Percentiles rank a stretch among this genome's conserved stretches.
These are phyloP conservation scores for Megaceryle alcyon DNA, from an alignment of 2,797 vertebrate genomes.

Conservation along the genomic window DNA sequence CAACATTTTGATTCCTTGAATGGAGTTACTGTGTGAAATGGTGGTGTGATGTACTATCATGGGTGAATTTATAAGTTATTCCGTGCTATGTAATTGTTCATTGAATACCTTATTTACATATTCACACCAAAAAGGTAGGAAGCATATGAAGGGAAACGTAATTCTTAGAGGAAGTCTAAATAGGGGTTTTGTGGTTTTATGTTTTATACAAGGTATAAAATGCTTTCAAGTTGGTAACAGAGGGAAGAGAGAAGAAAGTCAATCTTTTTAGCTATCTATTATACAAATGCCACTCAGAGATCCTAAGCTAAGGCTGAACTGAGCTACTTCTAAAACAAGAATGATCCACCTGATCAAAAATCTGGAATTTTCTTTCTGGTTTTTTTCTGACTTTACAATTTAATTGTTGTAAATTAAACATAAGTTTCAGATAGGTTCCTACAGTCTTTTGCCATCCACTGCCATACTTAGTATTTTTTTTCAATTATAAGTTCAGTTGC, in stretches of 20 bases:
- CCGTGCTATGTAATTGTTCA: not conserved
- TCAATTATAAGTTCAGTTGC: not conserved
- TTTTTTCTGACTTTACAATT: not conserved
- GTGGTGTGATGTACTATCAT: not conserved
- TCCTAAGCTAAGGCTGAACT: not conserved
- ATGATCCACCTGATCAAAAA: not conserved
- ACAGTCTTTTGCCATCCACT: not conserved
- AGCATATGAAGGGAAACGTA: not conserved
- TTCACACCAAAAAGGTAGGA: not conserved
- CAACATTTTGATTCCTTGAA: not conserved
- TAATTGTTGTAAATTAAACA: not conserved
- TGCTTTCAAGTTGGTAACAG: not conserved
- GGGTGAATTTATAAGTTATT: not conserved
- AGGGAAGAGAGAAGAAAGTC: not conserved
- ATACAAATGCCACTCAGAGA: not conserved
- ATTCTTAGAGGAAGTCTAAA: not conserved
- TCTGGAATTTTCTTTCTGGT: not conserved
- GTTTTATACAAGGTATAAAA: not conserved
- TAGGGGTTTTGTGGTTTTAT: not conserved
- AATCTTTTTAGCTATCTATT: not conserved
- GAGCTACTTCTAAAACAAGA: not conserved
- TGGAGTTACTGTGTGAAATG: not conserved
- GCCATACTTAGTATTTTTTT: not conserved
- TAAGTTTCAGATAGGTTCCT: not conserved
- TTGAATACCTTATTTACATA: not conserved